These are phyloP conservation scores for Sylvicapra grimmia DNA, from an alignment of 2,113 vertebrate genomes.

Conservation along the genomic window DNA sequence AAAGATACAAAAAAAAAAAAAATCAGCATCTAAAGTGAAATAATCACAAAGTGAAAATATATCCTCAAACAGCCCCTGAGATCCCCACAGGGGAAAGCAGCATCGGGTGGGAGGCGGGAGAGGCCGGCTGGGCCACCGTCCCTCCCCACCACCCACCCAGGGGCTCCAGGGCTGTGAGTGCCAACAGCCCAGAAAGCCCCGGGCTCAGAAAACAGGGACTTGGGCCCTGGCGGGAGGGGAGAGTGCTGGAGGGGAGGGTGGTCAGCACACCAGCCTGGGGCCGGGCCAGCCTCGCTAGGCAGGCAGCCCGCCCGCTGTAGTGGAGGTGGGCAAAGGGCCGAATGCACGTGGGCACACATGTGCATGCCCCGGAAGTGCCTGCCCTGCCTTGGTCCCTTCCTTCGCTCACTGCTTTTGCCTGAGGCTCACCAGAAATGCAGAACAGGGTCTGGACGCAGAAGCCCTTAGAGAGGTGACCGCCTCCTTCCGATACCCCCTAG, in stretches of 20 bases:
- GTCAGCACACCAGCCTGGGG: not conserved
- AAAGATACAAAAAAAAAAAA: slow-evolving; percentile 64
- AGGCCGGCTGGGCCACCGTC: slow-evolving; percentile 30
- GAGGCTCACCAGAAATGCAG: slow-evolving; percentile 3
- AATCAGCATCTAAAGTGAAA: slow-evolving; percentile 72
- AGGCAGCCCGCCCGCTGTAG: slow-evolving; percentile 8
- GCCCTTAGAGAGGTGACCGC: slow-evolving; percentile 57
- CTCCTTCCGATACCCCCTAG: not conserved
- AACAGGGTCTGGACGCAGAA: not conserved
- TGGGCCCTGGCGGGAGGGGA: slow-evolving; percentile 15
- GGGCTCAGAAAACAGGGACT: slow-evolving; percentile 73
- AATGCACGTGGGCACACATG: too few relatives aligned
- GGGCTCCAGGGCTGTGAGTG: slow-evolving; percentile 64
- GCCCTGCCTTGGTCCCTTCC: slow-evolving; percentile 61
- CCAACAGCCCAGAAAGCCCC: slow-evolving; percentile 62
- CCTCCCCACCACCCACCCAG: slow-evolving; percentile 68
- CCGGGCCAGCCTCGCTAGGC: not conserved
- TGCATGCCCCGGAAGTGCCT: not conserved
- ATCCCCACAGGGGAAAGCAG: slow-evolving; percentile 77
- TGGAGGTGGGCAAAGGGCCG: not conserved
- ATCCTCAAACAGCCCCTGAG: slow-evolving; percentile 75
- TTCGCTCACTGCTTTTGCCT: not conserved
- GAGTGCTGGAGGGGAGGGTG: not conserved
- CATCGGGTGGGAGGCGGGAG: slow-evolving; percentile 58
- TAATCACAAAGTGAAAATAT: slow-evolving; percentile 74